These are phyloP conservation scores for Sinonovacula constricta DNA, from an alignment of 1,140 invertebrate species.

Conservation along the genomic window DNA sequence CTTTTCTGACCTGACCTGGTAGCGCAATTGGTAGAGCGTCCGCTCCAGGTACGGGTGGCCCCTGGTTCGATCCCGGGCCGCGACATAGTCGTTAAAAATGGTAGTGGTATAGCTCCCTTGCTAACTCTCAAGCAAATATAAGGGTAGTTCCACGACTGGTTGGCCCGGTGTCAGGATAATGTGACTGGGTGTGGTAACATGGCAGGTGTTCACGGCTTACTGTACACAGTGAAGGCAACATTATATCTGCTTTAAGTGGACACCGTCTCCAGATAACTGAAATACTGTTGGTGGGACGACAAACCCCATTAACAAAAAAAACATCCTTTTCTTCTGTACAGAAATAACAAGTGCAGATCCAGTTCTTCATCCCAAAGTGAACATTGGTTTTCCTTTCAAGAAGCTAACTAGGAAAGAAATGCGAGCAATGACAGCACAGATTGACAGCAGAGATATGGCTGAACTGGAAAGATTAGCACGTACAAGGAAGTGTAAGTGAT, in stretches of 20 bases:
- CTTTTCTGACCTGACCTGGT: no score
- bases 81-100: no score
- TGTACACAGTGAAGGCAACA: background rate
- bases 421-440: background rate
- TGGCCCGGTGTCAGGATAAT: no score
- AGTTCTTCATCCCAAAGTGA: slow-evolving; percentile 10
- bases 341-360: slow-evolving; percentile 19
- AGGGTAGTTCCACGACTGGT: no score
- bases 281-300: background rate
- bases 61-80: no score
- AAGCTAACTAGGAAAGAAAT: background rate
- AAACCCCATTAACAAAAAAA: background rate
- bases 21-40: no score
- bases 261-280: background rate
- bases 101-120: no score
- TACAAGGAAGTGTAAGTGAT: slow-evolving; percentile 13
- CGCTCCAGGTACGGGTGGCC: no score
- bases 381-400: slow-evolving; percentile 13
- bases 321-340: slow-evolving; percentile 32
- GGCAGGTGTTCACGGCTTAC: no score
- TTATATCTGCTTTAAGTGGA: background rate
- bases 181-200: no score
- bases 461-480: slow-evolving; percentile 20
- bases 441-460: background rate
- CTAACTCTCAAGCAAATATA: no score